These are phyloP conservation scores for Euspilapteryx auroguttella DNA, from an alignment of 2,888 invertebrate species.

Conservation along the genomic window DNA sequence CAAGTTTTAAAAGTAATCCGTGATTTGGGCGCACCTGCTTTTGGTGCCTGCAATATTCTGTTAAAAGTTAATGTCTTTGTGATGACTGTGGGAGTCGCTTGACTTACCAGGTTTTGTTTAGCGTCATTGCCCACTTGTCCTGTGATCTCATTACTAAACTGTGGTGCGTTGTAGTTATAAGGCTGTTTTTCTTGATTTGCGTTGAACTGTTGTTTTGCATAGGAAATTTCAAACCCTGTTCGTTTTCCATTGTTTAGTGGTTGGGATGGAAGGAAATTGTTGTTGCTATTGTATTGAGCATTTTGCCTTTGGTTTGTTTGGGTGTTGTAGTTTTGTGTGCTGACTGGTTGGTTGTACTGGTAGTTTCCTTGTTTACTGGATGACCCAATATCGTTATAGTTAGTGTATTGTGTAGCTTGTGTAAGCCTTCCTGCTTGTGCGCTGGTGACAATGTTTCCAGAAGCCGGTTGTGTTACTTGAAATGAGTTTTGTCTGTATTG, in stretches of 20 bases:
- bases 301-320: conserved; percentile 15
- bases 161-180: conserved; percentile 18
- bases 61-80: conserved; percentile 39
- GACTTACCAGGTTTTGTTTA: conserved; percentile 46
- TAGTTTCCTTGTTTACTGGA: conserved; percentile 8
- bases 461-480: conserved; percentile 19
- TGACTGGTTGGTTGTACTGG: conserved; percentile 16
- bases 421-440: conserved; percentile 14
- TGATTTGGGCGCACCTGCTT: conserved; percentile 31
- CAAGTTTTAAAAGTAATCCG: conserved; percentile 46
- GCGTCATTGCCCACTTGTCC: conserved; percentile 20
- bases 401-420: no score
- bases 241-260: conserved; percentile 16
- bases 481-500: conserved; percentile 14
- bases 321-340: conserved; percentile 13
- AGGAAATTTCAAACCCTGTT: conserved; percentile 15
- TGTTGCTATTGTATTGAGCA: conserved; percentile 17
- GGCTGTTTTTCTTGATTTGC: conserved; percentile 19
- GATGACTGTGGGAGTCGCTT: conserved; percentile 26
- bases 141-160: conserved; percentile 17
- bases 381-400: no score
- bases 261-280: conserved; percentile 15
- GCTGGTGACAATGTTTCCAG: conserved; percentile 12
- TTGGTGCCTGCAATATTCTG: conserved; percentile 27
- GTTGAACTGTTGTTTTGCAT: conserved; percentile 22